Evolutionary conservation across 2,797 vertebrate genomes (phyloP).

Genomic region (Stomatorhinus walkeri): DNA sequence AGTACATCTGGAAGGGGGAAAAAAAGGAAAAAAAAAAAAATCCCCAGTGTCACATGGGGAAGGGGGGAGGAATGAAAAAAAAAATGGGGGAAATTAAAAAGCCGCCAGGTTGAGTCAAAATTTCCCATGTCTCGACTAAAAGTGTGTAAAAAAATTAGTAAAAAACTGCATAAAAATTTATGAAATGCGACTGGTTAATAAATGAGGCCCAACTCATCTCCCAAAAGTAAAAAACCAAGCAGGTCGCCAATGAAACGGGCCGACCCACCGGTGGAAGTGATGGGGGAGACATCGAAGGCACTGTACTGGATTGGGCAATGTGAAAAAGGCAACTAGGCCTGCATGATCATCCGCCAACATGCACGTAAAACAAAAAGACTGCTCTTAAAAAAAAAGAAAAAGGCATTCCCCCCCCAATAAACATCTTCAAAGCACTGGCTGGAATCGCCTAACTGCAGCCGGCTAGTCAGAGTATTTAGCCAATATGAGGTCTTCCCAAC

Average conservation of each 20-base stretch:
- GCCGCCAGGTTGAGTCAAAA: slow-evolving; percentile 75
- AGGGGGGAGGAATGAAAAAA: slow-evolving; percentile 1
- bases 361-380: slow-evolving; percentile 58
- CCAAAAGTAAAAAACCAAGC: slow-evolving; percentile 91
- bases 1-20: slow-evolving; percentile 50
- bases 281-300: slow-evolving; percentile 93
- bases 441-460: slow-evolving; percentile 63
- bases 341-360: slow-evolving; percentile 79
- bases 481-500: slow-evolving; percentile 61
- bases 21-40: slow-evolving; percentile 52
- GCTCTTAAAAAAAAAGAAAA: slow-evolving; percentile 39
- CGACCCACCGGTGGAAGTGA: slow-evolving; percentile 67
- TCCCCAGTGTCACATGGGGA: slow-evolving; percentile 67
- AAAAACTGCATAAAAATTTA: slow-evolving; percentile 99
- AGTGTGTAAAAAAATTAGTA: slow-evolving; percentile 99
- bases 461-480: slow-evolving; percentile 80
- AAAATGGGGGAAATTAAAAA: slow-evolving; percentile 74
- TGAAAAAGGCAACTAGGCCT: slow-evolving; percentile 81
- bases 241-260: slow-evolving; percentile 78
- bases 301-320: slow-evolving; percentile 92
- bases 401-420: slow-evolving; percentile 59
- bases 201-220: slow-evolving; percentile 90
- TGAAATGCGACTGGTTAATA: slow-evolving; percentile 96
- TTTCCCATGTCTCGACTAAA: slow-evolving; percentile 90
- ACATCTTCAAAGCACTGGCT: slow-evolving; percentile 69